Base-by-base conservation (phyloP, 1,140 invertebrate species). In the Pseudoatta argentina region DNA sequence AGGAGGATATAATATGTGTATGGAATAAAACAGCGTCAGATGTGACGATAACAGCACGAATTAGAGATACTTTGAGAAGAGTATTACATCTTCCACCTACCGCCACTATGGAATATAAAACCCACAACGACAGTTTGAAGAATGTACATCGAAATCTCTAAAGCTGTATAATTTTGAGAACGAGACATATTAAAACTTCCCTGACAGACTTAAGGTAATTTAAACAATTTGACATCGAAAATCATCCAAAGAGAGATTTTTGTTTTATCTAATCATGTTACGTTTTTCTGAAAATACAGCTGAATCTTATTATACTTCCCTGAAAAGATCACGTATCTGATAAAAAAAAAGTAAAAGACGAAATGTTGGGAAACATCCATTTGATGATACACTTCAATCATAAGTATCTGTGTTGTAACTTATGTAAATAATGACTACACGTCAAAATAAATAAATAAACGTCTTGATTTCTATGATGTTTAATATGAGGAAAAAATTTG, bases 1-100 rank as follows among this genome's bases (percentile, higher is more conserved):
- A 99, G 97, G 99, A 99, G 95, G 99, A 99, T 94, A 98, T 99
- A 93, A 97, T 99, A 92, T 99, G 98, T 89, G 97, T 99, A 91
- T 99, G 99, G 99, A 99, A 99, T 96, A 97, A 98, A 93, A 99
- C 98, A 89, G 98, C 99, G 14, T 97, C 97, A 89, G 98, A 99
- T 96, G 96, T 97, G 93, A 96, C 96, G 82, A 98, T 98, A 78
- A 99, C 98, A 89, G 97, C 97, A 85, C 96, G 98, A 91, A 99
- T 99, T 91, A 96, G 99, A 92, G 99, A 99, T 95, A 99, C 98
- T 51, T 95, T 99, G 88, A 97, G 98, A 93, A 96, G 99, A 94
- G 97, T 99, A 91, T 96, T 99, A 90, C 98, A 99, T 96, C 97
- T 99, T 94, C 99, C 99, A 86, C 96, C 97, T 66, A 98, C 98